These are phyloP conservation scores for Eristalinus aeneus DNA, from an alignment of 2,888 invertebrate genomes.

Conservation along the genomic window DNA sequence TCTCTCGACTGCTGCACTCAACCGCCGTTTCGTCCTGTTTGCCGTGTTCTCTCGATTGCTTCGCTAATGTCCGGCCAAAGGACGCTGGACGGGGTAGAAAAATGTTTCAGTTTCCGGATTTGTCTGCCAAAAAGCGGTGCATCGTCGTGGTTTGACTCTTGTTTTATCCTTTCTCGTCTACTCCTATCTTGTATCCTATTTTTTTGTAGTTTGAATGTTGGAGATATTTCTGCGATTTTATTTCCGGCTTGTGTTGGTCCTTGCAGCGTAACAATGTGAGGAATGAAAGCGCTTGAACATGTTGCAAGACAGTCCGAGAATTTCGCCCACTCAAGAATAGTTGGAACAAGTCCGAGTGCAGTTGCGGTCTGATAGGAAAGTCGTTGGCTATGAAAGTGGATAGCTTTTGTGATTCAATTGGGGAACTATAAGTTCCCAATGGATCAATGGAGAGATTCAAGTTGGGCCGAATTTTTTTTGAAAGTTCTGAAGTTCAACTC, in stretches of 20 bases:
- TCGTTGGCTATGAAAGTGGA: not conserved
- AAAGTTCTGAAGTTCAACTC: no score
- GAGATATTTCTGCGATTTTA: constrained; percentile 34
- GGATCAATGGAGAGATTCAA: no score
- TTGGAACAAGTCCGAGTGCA: constrained; percentile 16
- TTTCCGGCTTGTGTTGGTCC: constrained; percentile 28
- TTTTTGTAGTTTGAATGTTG: not conserved
- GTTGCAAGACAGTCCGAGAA: constrained; percentile 30
- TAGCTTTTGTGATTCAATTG: not conserved
- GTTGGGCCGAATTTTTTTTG: no score
- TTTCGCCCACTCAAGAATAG: constrained; percentile 18
- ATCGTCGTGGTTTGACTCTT: constrained; percentile 65
- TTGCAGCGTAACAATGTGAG: not conserved
- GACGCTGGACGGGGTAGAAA: not conserved
- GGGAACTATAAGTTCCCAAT: not conserved
- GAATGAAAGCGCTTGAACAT: constrained; percentile 49
- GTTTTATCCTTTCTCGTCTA: constrained; percentile 34
- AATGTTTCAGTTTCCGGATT: constrained; percentile 66
- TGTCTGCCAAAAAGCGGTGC: constrained; percentile 69
- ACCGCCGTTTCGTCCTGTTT: constrained; percentile 31
- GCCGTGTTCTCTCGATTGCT: constrained; percentile 55
- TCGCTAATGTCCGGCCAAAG: constrained; percentile 52
- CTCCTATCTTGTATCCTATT: not conserved
- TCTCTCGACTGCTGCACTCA: not conserved
- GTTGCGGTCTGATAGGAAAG: constrained; percentile 30